Evolutionary conservation across 2,797 vertebrate genomes (phyloP), one percentile per base, ranked within the genome.

Genomic region (Denticeps clupeoides): DNA sequence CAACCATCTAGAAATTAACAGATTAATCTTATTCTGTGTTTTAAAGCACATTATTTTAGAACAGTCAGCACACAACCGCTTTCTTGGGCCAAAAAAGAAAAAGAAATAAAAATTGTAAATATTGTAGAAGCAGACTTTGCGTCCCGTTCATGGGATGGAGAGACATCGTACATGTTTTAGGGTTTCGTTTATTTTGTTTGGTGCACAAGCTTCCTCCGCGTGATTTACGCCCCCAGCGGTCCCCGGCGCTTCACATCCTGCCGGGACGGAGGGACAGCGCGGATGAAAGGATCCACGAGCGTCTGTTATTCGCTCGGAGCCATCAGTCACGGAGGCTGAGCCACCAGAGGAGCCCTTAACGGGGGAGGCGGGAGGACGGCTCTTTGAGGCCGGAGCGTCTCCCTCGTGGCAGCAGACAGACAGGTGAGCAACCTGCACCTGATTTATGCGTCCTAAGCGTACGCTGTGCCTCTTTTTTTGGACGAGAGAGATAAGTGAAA

Each of bases 371-470:
- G 19, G 18, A 19, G 10, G 51, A 47, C 22, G n/a, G 41, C 40
- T 38, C 18, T 55, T 57, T 57, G 37, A 52, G 54, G 40, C 35
- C 29, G 31, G 33, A 23, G 45, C 4, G 4, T 25, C 10, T 58
- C 49, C 58, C 58, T 3, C n/a, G 44, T 53, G 57, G 16, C 11
- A n/a, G 3, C 21, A 28, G 44, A 38, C 44, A 49, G 53, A 56
- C 66, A 71, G 66, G 64, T 67, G 62, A 65, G 62, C 29, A 67
- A 67, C 64, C 66, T 53, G 59, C 8, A n/a, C 31, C n/a, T 67
- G 60, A 71, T 69, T 65, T 63, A 67, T 29, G 18, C 40, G 47
- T 56, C 45, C 51, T 49, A 22, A 22, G 62, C 24, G 54, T 53
- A 43, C 45, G 13, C 18, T 47, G 53, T 60, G 60, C 62, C 60